Conservation (phyloP, 2,113 vertebrate species). For the Narcine bancroftii region DNA sequence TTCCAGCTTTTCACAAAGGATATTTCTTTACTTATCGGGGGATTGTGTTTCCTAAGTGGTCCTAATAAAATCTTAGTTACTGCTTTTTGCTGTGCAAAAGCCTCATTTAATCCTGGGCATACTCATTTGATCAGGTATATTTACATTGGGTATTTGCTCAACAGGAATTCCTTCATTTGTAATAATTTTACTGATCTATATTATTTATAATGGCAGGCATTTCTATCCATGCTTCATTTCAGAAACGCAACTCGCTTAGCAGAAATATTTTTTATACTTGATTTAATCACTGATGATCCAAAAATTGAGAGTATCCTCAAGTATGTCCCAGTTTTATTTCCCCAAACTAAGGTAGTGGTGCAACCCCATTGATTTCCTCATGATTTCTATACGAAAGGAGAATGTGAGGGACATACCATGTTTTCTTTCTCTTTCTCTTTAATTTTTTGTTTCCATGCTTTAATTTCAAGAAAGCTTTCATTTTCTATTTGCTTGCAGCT, state of each 20-base stretch:
- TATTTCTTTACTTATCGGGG: neutral
- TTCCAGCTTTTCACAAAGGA: neutral
- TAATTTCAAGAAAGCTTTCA: conserved; percentile 29
- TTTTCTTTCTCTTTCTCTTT: neutral
- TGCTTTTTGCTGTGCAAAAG: neutral
- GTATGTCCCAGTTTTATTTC: too few relatives aligned
- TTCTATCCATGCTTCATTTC: neutral
- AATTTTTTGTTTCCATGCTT: conserved; percentile 33
- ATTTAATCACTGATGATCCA: too few relatives aligned
- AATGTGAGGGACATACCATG: neutral
- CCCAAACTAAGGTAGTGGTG: neutral
- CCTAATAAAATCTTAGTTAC: neutral
- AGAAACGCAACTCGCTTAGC: neutral
- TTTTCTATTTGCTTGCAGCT: conserved; percentile 31
- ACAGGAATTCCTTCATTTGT: neutral
- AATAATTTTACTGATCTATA: neutral
- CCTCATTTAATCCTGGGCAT: neutral
- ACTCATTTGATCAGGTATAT: neutral
- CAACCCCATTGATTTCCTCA: neutral
- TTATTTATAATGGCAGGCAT: neutral
- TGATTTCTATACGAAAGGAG: neutral
- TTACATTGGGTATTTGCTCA: neutral
- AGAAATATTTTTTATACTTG: neutral
- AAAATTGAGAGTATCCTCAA: too few relatives aligned
- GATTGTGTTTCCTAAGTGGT: neutral